Evolutionary conservation across 1,140 invertebrate genomes (phyloP).

Genomic region (Drosophila chauvacae): DNA sequence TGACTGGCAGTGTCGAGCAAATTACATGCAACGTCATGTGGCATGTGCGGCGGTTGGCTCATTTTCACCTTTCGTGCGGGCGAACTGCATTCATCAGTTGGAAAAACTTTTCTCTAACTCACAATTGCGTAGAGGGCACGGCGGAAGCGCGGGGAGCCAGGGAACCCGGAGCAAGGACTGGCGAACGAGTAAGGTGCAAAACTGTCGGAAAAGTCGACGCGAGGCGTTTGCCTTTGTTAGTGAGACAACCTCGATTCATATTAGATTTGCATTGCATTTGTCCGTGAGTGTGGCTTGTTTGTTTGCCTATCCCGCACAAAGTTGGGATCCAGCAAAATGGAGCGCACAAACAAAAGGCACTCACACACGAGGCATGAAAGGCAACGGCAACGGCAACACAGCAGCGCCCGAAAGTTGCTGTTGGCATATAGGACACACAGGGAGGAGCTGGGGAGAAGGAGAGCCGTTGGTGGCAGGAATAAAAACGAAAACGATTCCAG

Average conservation of each 20-base stretch:
- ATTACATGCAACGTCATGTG: conserved; percentile 83
- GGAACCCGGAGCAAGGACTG: background rate
- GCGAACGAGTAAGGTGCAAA: conserved; percentile 49
- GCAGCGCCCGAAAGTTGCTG: conserved; percentile 33
- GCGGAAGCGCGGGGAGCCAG: conserved; percentile 1
- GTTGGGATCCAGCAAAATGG: conserved; percentile 81
- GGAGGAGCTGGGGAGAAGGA: background rate
- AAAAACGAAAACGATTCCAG: conserved; percentile 50
- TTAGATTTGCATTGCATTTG: conserved; percentile 73
- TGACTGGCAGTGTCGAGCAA: conserved; percentile 63
- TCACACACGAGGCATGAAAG: conserved; percentile 61
- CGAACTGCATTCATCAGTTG: conserved; percentile 66
- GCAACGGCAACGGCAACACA: conserved; percentile 41
- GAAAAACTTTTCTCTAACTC: conserved; percentile 60
- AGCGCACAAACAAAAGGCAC: conserved; percentile 78
- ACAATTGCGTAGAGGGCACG: conserved; percentile 61
- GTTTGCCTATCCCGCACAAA: conserved; percentile 64
- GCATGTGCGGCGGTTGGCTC: conserved; percentile 74
- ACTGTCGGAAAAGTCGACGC: conserved; percentile 67
- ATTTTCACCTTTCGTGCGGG: conserved; percentile 66
- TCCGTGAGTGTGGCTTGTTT: conserved; percentile 65
- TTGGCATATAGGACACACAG: conserved; percentile 35
- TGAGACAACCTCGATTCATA: conserved; percentile 83
- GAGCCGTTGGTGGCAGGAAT: conserved; percentile 25
- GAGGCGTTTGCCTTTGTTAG: conserved; percentile 78